Percentiles rank a stretch among this genome's conserved stretches.
Conservation (phyloP, 2,888 invertebrate species). For the Eurytoma adleriae region DNA sequence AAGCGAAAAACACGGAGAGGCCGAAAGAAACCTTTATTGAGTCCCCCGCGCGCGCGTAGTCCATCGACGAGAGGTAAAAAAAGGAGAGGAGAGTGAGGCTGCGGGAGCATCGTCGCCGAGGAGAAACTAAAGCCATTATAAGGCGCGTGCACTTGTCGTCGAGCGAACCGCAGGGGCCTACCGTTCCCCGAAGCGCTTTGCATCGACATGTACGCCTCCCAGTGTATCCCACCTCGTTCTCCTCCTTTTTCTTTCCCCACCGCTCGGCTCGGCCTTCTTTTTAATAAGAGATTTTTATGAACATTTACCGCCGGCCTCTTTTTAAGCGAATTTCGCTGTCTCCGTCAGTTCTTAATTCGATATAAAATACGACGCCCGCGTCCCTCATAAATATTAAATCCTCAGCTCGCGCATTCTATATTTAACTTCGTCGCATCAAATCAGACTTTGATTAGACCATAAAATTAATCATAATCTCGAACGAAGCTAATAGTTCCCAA, state of each 20-base stretch:
- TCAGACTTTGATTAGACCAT: background rate
- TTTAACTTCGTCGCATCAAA: background rate
- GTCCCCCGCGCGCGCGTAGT: conserved; percentile 28
- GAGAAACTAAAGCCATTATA: conserved; percentile 33
- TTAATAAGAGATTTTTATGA: conserved; percentile 51
- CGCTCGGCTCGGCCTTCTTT: conserved; percentile 1
- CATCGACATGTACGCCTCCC: conserved; percentile 60
- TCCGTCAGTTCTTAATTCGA: conserved; percentile 7
- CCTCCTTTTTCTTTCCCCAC: background rate
- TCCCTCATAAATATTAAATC: conserved; percentile 21
- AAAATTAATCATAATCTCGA: background rate
- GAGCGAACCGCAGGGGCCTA: conserved; percentile 48
- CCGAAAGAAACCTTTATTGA: conserved; percentile 48
- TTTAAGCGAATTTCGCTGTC: background rate
- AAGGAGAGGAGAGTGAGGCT: background rate
- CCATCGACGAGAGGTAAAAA: conserved; percentile 1
- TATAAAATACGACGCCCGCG: conserved; percentile 5
- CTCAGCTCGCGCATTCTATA: background rate
- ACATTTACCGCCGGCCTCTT: conserved; percentile 42
- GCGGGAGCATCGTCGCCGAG: conserved; percentile 14
- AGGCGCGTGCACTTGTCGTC: conserved; percentile 40
- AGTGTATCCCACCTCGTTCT: background rate
- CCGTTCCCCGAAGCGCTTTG: conserved; percentile 63
- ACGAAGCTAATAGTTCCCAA: too few species aligned
- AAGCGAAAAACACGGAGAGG: conserved; percentile 9